These are phyloP conservation scores for Oxytorus armatus DNA, from an alignment of 2,888 invertebrate genomes.

Conservation along the genomic window DNA sequence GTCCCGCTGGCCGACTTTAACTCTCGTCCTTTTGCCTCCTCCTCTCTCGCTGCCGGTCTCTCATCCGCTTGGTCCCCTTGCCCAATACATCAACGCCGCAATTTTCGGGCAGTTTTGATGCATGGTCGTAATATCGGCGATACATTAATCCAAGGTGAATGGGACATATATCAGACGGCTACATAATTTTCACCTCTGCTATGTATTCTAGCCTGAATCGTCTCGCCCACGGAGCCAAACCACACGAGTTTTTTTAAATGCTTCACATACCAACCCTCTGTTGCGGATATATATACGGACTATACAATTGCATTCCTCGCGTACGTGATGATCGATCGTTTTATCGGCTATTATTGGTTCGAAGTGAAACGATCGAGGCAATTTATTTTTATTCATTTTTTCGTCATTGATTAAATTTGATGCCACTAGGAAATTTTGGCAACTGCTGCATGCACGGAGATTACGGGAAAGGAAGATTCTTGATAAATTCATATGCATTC, in stretches of 20 bases:
- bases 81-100: conserved; percentile 77
- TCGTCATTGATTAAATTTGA: conserved; percentile 18
- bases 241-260: conserved; percentile 67
- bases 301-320: conserved; percentile 4
- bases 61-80: conserved; percentile 50
- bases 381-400: conserved; percentile 33
- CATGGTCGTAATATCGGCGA: conserved; percentile 80
- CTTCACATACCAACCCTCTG: conserved; percentile 1
- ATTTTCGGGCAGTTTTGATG: conserved; percentile 80
- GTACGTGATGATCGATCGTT: conserved; percentile 47
- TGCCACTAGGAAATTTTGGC: conserved; percentile 11
- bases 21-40: conserved; percentile 51
- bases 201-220: conserved; percentile 66
- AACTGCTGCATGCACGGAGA: conserved; percentile 1
- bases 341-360: conserved; percentile 38
- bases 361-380: conserved; percentile 49
- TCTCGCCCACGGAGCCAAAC: conserved; percentile 48
- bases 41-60: conserved; percentile 54
- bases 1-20: conserved; percentile 64
- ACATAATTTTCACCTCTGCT: conserved; percentile 77
- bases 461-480: conserved; percentile 11
- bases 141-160: conserved; percentile 80
- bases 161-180: conserved; percentile 77
- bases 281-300: conserved; percentile 3
- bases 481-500: too few relatives aligned